A percentile compares a stretch with the other conserved stretches of the same genome.
phyloP scores from a whole-genome alignment of 2,797 vertebrate genomes.

The Eleutherodactylus coqui region DNA sequence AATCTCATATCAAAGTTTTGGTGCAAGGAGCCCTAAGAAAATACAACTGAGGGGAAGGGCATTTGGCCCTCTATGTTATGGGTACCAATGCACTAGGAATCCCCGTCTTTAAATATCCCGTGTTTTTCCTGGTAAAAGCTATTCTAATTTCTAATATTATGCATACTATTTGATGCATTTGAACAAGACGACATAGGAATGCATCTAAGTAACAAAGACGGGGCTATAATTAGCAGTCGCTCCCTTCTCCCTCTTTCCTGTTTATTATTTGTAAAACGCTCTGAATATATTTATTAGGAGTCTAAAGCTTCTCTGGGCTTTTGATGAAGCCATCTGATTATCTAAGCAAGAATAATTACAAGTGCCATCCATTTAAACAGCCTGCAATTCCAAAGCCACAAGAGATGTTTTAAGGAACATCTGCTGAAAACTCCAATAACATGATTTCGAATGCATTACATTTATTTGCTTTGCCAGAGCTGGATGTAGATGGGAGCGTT shows the following conservation, averaged over 20 bases:
- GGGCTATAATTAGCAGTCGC: neutral
- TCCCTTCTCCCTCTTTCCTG: neutral
- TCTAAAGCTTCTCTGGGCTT: conserved; percentile 10
- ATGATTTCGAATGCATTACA: conserved; percentile 75
- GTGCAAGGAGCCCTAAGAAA: too few relatives aligned
- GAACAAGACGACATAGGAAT: neutral
- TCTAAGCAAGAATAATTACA: conserved; percentile 57
- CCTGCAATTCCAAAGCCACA: conserved; percentile 72
- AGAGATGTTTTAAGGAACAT: conserved; percentile 74
- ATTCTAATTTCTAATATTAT: neutral
- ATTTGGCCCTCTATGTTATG: neutral
- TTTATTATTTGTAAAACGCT: conserved; percentile 29
- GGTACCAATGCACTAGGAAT: neutral
- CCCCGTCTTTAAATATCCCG: neutral
- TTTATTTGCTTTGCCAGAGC: conserved; percentile 75
- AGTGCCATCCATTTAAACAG: conserved; percentile 66
- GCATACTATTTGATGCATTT: neutral
- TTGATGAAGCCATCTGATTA: conserved; percentile 56
- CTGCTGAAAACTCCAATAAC: conserved; percentile 76
- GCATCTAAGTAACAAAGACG: neutral
- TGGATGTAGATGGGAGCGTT: conserved; percentile 73
- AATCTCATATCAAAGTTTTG: too few relatives aligned
- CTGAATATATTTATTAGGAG: conserved; percentile 21
- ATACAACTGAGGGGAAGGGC: too few relatives aligned
- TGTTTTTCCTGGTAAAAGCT: neutral